Percentiles rank a stretch among this genome's conserved stretches.
These are phyloP conservation scores for Hydroisotoma schaefferi DNA, from an alignment of 2,888 invertebrate species.

Conservation along the genomic window DNA sequence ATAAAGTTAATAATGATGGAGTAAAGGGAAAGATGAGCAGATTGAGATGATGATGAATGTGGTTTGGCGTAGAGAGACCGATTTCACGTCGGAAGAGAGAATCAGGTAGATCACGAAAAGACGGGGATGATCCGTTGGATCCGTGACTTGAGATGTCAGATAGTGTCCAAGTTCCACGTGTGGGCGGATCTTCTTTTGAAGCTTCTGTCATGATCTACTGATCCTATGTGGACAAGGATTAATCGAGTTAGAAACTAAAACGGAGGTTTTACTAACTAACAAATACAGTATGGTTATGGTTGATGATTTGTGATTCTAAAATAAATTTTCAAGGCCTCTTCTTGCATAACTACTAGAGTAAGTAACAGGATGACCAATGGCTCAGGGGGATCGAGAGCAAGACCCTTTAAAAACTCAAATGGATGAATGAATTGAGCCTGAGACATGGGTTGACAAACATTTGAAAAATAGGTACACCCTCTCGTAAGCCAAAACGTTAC, in stretches of 20 bases:
- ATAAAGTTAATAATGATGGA: not conserved
- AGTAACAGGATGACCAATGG: too few relatives aligned
- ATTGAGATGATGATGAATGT: not conserved
- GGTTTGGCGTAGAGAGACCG: not conserved
- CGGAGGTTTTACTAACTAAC: slow-evolving; percentile 4
- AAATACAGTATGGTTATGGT: too few relatives aligned
- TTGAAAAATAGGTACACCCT: not conserved
- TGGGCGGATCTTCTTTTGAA: slow-evolving; percentile 24
- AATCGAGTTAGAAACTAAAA: slow-evolving; percentile 24
- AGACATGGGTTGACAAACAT: not conserved
- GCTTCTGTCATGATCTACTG: slow-evolving; percentile 33
- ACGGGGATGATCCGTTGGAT: slow-evolving; percentile 23
- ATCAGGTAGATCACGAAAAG: slow-evolving; percentile 34
- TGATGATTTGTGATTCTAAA: not conserved
- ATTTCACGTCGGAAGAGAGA: not conserved
- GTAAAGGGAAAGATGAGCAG: not conserved
- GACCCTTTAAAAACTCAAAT: too few relatives aligned
- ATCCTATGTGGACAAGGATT: slow-evolving; percentile 32
- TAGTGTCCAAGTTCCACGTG: slow-evolving; percentile 36
- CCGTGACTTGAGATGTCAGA: slow-evolving; percentile 37
- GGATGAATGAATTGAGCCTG: not conserved
- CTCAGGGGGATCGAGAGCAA: too few relatives aligned
- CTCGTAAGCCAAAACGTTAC: too few relatives aligned
- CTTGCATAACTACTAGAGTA: too few relatives aligned
- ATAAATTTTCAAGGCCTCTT: too few relatives aligned